A percentile compares a stretch with the other conserved stretches of the same genome.
Evolutionary conservation across 2,113 vertebrate genomes (phyloP).

Genomic region (Chaenogobius annularis): DNA sequence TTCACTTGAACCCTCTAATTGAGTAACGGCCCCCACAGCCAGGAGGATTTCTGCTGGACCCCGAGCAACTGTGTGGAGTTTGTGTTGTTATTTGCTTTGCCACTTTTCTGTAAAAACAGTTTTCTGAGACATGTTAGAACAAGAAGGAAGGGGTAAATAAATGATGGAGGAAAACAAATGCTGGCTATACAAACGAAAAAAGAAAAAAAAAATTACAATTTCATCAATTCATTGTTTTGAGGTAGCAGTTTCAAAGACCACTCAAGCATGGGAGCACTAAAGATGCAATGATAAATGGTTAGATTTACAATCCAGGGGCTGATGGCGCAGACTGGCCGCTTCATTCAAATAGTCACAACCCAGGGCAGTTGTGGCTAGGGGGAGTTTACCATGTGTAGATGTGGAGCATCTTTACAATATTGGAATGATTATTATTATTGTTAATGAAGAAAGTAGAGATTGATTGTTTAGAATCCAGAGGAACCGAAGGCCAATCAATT

Average conservation of each 20-base stretch:
- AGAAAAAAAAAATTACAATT: neutral
- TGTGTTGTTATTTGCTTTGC: conserved; percentile 20
- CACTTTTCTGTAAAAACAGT: conserved; percentile 15
- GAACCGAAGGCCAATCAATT: too few relatives aligned
- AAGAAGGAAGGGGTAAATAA: neutral
- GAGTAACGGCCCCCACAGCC: conserved; percentile 34
- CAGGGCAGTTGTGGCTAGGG: neutral
- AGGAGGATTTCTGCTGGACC: conserved; percentile 23
- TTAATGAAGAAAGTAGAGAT: too few relatives aligned
- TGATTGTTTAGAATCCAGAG: too few relatives aligned
- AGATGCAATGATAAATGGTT: neutral
- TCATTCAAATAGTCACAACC: neutral
- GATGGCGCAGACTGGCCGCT: neutral
- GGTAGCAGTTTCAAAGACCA: too few relatives aligned
- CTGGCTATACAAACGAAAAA: neutral
- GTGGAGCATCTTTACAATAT: too few relatives aligned
- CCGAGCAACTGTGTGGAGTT: conserved; percentile 20
- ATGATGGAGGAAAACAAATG: neutral
- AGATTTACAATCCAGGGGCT: neutral
- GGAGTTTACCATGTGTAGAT: neutral
- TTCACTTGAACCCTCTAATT: conserved; percentile 71
- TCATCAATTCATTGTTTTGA: too few relatives aligned
- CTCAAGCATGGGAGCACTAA: neutral
- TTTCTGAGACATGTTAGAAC: conserved; percentile 6
- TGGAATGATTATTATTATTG: too few relatives aligned